Evolutionary conservation across 1,140 invertebrate species (phyloP).

Genomic region (Gonioctena quinquepunctata): DNA sequence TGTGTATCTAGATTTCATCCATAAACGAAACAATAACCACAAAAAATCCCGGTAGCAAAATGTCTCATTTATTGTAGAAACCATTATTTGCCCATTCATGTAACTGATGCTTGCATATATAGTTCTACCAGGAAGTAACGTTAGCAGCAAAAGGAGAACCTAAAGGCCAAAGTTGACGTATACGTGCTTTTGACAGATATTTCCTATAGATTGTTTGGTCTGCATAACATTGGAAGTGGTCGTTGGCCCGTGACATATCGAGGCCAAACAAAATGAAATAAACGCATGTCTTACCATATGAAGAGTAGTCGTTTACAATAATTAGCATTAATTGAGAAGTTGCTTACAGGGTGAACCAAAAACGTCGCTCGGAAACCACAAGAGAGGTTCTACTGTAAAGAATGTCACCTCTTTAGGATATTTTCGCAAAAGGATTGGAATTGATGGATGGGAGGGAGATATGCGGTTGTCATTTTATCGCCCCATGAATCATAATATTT

Average conservation of each 20-base stretch:
- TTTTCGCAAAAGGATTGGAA: too few relatives aligned
- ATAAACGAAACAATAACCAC: too few relatives aligned
- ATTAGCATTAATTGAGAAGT: not conserved
- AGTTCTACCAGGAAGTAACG: not conserved
- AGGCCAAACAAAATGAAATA: constrained; percentile 24
- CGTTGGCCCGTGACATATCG: constrained; percentile 33
- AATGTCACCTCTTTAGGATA: too few relatives aligned
- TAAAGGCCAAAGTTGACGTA: constrained; percentile 18
- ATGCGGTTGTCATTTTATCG: too few relatives aligned
- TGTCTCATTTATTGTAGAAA: not conserved
- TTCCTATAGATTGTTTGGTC: constrained; percentile 33
- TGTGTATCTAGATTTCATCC: too few relatives aligned
- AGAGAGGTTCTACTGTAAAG: too few relatives aligned
- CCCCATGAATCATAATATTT: too few relatives aligned
- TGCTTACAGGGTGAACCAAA: not conserved
- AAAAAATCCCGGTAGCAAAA: too few relatives aligned
- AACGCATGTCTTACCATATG: constrained; percentile 15
- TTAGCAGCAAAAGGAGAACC: not conserved
- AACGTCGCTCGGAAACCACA: too few relatives aligned
- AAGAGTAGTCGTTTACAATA: not conserved
- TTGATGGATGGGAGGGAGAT: too few relatives aligned
- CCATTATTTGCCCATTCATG: not conserved
- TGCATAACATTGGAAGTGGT: constrained; percentile 33
- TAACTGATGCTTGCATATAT: not conserved
- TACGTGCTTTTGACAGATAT: constrained; percentile 18